Evolutionary conservation across 1,140 invertebrate species (phyloP).

Genomic region (Danaus melanippus): DNA sequence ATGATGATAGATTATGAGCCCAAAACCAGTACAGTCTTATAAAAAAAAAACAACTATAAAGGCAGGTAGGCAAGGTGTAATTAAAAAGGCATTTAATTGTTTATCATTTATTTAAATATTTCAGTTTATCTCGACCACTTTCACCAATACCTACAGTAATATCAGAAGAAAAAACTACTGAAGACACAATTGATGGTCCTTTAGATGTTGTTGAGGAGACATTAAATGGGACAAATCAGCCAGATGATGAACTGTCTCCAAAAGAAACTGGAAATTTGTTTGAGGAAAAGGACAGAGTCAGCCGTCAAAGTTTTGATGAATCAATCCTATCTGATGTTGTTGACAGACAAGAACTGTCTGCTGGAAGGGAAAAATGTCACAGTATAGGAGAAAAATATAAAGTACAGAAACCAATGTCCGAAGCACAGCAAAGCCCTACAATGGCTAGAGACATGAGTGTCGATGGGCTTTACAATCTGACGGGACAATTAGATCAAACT

Average conservation of each 20-base stretch:
- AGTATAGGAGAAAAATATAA: slow-evolving; percentile 69
- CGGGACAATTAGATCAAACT: slow-evolving; percentile 77
- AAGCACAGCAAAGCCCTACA: slow-evolving; percentile 65
- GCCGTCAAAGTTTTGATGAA: slow-evolving; percentile 63
- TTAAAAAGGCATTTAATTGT: too few species aligned
- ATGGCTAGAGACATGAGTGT: slow-evolving; percentile 72
- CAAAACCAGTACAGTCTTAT: too few species aligned
- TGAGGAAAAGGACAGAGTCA: slow-evolving; percentile 62
- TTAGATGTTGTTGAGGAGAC: slow-evolving; percentile 43
- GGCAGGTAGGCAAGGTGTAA: too few species aligned
- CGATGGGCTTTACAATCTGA: slow-evolving; percentile 64
- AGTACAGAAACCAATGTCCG: slow-evolving; percentile 47
- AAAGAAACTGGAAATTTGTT: slow-evolving; percentile 61
- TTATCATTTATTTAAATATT: slow-evolving; percentile 25
- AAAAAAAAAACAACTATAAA: too few species aligned
- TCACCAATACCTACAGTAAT: slow-evolving; percentile 78
- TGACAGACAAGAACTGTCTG: slow-evolving; percentile 45
- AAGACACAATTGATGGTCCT: slow-evolving; percentile 36
- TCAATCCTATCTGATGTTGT: slow-evolving; percentile 45
- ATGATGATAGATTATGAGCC: too few species aligned
- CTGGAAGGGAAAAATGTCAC: slow-evolving; percentile 65
- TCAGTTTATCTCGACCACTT: slow-evolving; percentile 82
- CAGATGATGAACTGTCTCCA: slow-evolving; percentile 47
- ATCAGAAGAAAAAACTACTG: slow-evolving; percentile 59
- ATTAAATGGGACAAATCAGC: slow-evolving; percentile 48